phyloP scores from a whole-genome alignment of 2,797 vertebrate genomes.

The Pseudochirops cupreus region DNA sequence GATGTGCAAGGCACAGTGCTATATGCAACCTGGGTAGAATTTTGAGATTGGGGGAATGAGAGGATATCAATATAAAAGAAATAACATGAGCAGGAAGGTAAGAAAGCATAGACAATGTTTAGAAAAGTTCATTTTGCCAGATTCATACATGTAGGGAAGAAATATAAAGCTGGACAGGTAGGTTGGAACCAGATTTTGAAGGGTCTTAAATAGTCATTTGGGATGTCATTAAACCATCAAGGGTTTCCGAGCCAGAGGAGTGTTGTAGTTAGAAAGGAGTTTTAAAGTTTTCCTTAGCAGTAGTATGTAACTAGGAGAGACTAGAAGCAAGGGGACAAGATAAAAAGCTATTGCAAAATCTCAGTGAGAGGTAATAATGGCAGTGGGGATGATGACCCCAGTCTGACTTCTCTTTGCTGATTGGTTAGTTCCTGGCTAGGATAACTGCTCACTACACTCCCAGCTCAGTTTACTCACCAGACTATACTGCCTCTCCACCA shows the following conservation, averaged over 20 bases:
- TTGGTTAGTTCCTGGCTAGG: background rate
- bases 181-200: background rate
- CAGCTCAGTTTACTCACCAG: background rate
- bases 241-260: background rate
- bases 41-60: background rate
- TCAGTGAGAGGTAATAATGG: background rate
- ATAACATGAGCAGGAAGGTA: background rate
- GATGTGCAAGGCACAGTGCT: background rate
- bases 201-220: background rate
- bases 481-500: background rate
- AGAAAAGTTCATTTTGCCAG: background rate
- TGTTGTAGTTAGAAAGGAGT: background rate
- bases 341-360: background rate
- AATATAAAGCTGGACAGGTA: background rate
- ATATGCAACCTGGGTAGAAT: background rate
- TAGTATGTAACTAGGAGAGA: background rate
- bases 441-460: background rate
- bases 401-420: background rate
- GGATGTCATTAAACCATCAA: background rate
- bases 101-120: background rate
- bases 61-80: background rate
- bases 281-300: background rate
- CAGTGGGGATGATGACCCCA: background rate
- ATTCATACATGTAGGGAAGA: background rate
- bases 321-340: background rate